Evolutionary conservation across 2,113 vertebrate genomes (phyloP), one percentile per base, ranked within the genome.

Genomic region (Rhineura floridana): DNA sequence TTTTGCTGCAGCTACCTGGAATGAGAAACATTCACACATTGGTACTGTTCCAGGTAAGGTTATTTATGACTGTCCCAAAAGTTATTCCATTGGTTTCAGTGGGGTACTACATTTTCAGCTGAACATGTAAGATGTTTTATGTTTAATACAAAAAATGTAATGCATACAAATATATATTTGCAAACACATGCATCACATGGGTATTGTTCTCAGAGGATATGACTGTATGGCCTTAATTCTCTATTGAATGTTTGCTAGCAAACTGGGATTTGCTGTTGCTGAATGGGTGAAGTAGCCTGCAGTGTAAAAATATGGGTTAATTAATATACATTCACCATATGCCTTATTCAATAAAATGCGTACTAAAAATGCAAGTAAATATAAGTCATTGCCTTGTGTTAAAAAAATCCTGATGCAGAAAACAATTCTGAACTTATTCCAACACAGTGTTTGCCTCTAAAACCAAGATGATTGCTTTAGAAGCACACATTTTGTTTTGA

Each of bases 391-490:
- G 55, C 0, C 0, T 79, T 77, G 44, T 65, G 87, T 83, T 90
- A 62, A 84, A 91, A 59, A 59, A 93, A 30, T n/a, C 30, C 30
- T 21, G 42, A 19, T 15, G 84, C 17, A 21, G 3, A 21, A 33
- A 50, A 82, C 19, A 81, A 62, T 89, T 92, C 83, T 23, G 11
- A 33, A 0, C 67, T 7, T 77, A 21, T 67, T 80, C 55, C 36
- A 33, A 75, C 3, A 8, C 72, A 44, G n/a, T 55, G 1, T 33
- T 42, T 4, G 0, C 77, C 63, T 83, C 87, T 80, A n/a, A 93
- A 81, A 95, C 72, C 21, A 28, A 55, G 46, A 6, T 15, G 50
- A 15, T 84, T 93, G 83, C 78, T 93, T 91, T 81, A 88, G 39
- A 79, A 55, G 12, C n/a, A 59, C 12, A 78, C 87, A 65, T 2